Conservation (phyloP, 2,113 vertebrate genomes). For the Halichoerus grypus region DNA sequence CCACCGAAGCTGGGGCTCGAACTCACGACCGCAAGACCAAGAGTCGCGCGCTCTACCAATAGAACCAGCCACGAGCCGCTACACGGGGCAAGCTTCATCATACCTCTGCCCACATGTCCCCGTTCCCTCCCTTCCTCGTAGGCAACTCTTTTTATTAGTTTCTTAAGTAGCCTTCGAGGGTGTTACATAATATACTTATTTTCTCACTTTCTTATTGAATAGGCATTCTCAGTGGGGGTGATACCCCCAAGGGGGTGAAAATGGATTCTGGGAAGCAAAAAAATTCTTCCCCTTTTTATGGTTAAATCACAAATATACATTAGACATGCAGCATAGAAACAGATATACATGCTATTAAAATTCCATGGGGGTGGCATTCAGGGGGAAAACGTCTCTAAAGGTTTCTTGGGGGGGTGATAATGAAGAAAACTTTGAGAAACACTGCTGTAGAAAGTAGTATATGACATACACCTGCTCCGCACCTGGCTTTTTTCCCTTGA, state of each 20-base stretch:
- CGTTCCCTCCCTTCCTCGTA: not conserved
- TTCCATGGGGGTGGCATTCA: not conserved
- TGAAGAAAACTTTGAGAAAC: not conserved
- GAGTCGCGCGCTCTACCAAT: not conserved
- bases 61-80: too few species aligned
- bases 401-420: not conserved
- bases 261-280: conserved; percentile 50
- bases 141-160: not conserved
- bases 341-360: conserved; percentile 1
- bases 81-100: not conserved
- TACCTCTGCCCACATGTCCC: not conserved
- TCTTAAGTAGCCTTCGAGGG: not conserved
- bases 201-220: conserved; percentile 8
- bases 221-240: not conserved
- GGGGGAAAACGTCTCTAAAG: not conserved
- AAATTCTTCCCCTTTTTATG: conserved; percentile 27
- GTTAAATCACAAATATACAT: conserved; percentile 46
- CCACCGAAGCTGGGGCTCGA: not conserved
- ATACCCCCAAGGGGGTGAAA: conserved; percentile 8
- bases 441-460: not conserved
- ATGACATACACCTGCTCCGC: not conserved
- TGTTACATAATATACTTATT: not conserved
- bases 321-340: not conserved
- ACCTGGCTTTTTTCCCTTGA: not conserved
- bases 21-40: not conserved